Percentiles rank a stretch among this genome's conserved stretches.
Evolutionary conservation across 2,797 vertebrate species (phyloP).

Genomic region (Buphagus erythrorhynchus): DNA sequence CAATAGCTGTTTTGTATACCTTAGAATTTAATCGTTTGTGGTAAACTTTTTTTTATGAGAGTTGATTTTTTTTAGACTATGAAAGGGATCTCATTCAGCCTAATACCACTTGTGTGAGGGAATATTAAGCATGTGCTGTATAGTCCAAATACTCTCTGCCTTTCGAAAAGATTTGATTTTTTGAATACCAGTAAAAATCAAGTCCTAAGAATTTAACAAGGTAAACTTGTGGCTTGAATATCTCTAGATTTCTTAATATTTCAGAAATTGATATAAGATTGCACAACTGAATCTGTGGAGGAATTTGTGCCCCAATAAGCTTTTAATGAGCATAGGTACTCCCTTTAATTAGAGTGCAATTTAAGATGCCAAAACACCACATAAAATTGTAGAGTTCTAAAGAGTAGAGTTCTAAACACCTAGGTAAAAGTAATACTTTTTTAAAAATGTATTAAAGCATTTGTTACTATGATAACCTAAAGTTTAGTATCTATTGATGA

Average conservation of each 20-base stretch:
- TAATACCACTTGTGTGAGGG: background rate
- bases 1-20: background rate
- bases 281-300: background rate
- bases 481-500: background rate
- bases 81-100: background rate
- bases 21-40: background rate
- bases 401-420: background rate
- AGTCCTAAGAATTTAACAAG: background rate
- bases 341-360: background rate
- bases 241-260: background rate
- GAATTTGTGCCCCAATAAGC: background rate
- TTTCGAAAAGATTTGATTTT: background rate
- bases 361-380: background rate
- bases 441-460: accelerated
- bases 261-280: background rate
- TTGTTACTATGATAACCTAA: background rate
- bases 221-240: background rate
- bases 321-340: background rate
- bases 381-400: background rate
- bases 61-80: background rate
- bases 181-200: background rate
- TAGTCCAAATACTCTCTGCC: background rate
- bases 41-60: background rate
- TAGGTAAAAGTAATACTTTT: background rate
- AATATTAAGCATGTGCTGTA: accelerated